Evolutionary conservation across 2,797 vertebrate genomes (phyloP), one percentile per base, ranked within the genome.

Genomic region (Gorsachius magnificus): DNA sequence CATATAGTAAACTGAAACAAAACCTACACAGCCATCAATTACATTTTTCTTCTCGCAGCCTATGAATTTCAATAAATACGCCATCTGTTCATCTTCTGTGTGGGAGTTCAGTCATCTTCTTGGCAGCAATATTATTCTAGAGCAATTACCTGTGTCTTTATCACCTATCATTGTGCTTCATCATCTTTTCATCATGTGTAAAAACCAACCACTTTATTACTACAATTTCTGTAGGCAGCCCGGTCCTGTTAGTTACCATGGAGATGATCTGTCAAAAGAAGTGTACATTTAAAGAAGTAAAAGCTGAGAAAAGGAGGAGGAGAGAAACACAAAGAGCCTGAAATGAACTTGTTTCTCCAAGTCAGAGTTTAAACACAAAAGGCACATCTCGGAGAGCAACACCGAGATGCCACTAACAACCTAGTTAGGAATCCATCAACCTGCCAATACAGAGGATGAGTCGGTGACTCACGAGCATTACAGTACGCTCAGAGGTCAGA

Each of bases 61-160:
- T 97, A 96, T 97, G 98, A 98, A 98, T 98, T 98, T 98, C 97
- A 98, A 97, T 98, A 97, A 97, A 97, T 96, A 96, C 86, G 78
- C 98, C 98, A 98, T 98, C 98, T 98, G 98, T 98, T 98, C 98
- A 98, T 98, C 97, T 98, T 97, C 98, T 98, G 96, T 96, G 98
- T 98, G 96, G 97, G 98, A 98, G 98, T 97, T 97, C 97, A 97
- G 88, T 97, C 97, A 97, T 98, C 97, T 95, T 97, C 93, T 97
- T 97, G 97, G 98, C 98, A 98, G 97, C 92, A 68, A 97, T 93
- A 96, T 97, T 98, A 97, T 97, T 97, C 97, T 96, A 86, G 95
- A 95, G 96, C 97, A 98, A 98, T 98, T 98, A 98, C 98, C 98
- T 98, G 96, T 90, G 97, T 98, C 97, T 97, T 98, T 97, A 98